Percentiles rank a stretch among this genome's conserved stretches.
These are phyloP conservation scores for Macropodus opercularis DNA, from an alignment of 2,797 vertebrate species.

Conservation along the genomic window DNA sequence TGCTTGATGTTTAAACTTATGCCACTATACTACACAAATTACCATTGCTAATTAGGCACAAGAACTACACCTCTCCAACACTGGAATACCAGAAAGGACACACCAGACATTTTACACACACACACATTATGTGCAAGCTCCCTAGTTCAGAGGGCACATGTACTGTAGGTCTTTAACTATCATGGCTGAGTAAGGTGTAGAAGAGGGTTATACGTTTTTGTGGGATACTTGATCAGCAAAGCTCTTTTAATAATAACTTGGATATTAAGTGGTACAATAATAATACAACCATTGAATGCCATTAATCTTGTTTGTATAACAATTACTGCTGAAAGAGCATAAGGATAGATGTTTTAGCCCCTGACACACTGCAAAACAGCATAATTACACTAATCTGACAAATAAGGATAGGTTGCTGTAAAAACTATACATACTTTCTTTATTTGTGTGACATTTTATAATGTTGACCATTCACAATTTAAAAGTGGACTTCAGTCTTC, in stretches of 20 bases:
- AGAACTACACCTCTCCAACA: slow-evolving; percentile 16
- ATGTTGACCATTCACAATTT: background rate
- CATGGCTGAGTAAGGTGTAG: background rate
- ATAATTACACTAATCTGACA: background rate
- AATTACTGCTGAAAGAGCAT: background rate
- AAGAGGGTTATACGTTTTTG: background rate
- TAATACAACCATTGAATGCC: background rate
- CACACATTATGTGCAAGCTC: slow-evolving; percentile 11
- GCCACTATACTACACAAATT: no score
- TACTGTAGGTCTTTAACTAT: slow-evolving; percentile 6
- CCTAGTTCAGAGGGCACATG: background rate
- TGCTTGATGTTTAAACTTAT: no score
- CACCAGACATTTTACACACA: slow-evolving; percentile 38
- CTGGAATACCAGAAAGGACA: slow-evolving; percentile 22
- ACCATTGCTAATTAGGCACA: slow-evolving; percentile 22
- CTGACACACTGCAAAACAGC: background rate
- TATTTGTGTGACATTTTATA: slow-evolving; percentile 4
- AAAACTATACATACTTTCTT: background rate
- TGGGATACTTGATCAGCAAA: slow-evolving; percentile 5
- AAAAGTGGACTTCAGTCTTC: slow-evolving; percentile 44
- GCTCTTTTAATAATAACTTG: background rate
- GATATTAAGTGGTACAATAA: slow-evolving; percentile 5
- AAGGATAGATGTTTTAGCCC: background rate
- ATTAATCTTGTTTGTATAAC: background rate
- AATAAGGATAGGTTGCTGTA: background rate